Percentiles rank a stretch among this genome's conserved stretches.
Evolutionary conservation across 2,888 invertebrate species (phyloP).

Genomic region (Morpho achilles): DNA sequence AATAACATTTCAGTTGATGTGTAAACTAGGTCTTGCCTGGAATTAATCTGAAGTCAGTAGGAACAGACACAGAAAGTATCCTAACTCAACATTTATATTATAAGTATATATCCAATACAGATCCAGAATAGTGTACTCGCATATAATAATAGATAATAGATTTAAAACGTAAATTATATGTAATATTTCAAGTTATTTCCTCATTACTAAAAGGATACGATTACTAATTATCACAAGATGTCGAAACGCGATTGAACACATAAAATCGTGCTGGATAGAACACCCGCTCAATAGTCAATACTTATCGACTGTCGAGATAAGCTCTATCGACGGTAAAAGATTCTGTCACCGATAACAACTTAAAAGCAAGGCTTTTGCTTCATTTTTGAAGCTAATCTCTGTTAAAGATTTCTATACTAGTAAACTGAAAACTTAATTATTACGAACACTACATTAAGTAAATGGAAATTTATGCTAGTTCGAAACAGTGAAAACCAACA

Average conservation of each 20-base stretch:
- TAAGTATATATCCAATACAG: too few species aligned
- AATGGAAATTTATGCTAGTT: neutral
- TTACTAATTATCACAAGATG: slow-evolving; percentile 1
- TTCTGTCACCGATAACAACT: slow-evolving; percentile 4
- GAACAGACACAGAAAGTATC: too few species aligned
- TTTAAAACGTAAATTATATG: neutral
- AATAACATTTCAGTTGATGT: too few species aligned
- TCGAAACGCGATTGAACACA: neutral
- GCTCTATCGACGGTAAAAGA: slow-evolving; percentile 1
- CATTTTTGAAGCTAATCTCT: too few species aligned
- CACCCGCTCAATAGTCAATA: neutral
- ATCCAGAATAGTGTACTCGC: too few species aligned
- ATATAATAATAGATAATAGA: too few species aligned
- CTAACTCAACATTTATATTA: too few species aligned
- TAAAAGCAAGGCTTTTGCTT: neutral
- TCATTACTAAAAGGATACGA: neutral
- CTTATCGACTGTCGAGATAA: neutral
- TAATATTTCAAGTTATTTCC: neutral
- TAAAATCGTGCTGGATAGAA: neutral
- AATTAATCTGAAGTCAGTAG: too few species aligned
- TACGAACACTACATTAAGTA: too few species aligned
- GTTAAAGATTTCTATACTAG: too few species aligned
- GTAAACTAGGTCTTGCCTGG: too few species aligned
- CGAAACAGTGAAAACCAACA: neutral
- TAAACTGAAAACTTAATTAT: too few species aligned